A percentile compares a stretch with the other conserved stretches of the same genome.
Evolutionary conservation across 2,888 invertebrate species (phyloP).

Genomic region (Cephus nigrinus): DNA sequence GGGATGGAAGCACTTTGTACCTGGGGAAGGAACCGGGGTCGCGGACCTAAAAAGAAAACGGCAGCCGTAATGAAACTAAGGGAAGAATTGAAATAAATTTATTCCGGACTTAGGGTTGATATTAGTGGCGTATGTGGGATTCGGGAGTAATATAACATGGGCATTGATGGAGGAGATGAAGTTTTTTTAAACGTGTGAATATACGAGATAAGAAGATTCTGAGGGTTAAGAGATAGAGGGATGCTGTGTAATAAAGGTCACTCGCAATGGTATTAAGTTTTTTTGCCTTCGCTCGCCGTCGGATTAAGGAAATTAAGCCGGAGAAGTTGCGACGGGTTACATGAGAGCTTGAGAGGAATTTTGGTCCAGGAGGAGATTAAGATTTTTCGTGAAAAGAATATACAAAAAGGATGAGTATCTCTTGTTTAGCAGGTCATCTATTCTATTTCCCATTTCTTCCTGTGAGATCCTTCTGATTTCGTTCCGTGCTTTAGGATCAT

Average conservation of each 20-base stretch:
- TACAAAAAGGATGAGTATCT: background rate
- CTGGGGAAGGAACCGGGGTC: background rate
- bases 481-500: background rate
- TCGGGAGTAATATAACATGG: background rate
- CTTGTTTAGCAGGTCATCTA: background rate
- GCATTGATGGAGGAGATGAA: background rate
- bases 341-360: background rate
- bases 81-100: background rate
- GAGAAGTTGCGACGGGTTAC: background rate
- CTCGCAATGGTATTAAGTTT: background rate
- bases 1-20: background rate
- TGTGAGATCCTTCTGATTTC: background rate
- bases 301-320: background rate
- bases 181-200: background rate
- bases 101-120: background rate
- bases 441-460: background rate
- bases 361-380: background rate
- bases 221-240: background rate
- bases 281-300: background rate
- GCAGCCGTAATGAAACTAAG: background rate
- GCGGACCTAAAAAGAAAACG: background rate
- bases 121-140: background rate
- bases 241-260: background rate
- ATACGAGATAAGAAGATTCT: background rate
- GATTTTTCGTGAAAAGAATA: background rate